Evolutionary conservation across 2,888 invertebrate genomes (phyloP), one percentile per base, ranked within the genome.

Genomic region (Chrysomela aeneicollis): DNA sequence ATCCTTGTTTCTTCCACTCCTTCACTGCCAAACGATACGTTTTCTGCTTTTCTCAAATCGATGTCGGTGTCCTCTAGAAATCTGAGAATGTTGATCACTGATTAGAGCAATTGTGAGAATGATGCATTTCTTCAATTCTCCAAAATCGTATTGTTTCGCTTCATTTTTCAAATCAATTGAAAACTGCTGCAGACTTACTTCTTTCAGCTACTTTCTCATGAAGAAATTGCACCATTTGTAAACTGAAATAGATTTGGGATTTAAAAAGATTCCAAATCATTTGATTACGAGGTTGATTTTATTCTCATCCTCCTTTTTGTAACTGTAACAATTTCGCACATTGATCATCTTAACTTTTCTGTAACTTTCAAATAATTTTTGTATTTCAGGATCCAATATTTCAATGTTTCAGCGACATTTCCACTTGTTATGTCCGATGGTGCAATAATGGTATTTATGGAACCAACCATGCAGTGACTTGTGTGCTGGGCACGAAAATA

Each of bases 141-240:
- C 47, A 26, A 54, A 61, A 46, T 19, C 30, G 30, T 30, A 58
- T 26, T 18, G 15, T 26, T 15, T 58, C 19, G 58, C 58, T 26
- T 47, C 30, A 17, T 58, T 46, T 47, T 58, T 58, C 6, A 47
- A n/a, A n/a, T n/a, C n/a, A n/a, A n/a, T n/a, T n/a, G n/a, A n/a
- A n/a, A n/a, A n/a, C n/a, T n/a, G n/a, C n/a, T 58, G 58, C 10
- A 58, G 5, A 30, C 49, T 58, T 19, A 49, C 30, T 18, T 26
- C 58, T 30, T 58, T n/a, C 47, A 49, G 10, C 58, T 58, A 49
- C 21, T 58, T 58, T 49, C 37, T 46, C 3, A 26, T 58, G 17
- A 58, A 58, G 30, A 58, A 58, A 17, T 58, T 49, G 12, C 49
- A 49, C 6, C 58, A 26, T 58, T 58, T 49, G 19, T 49, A 58